Percentiles rank a stretch among this genome's conserved stretches.
phyloP scores from a whole-genome alignment of 2,797 vertebrate genomes.

The Aulostomus chinensis region DNA sequence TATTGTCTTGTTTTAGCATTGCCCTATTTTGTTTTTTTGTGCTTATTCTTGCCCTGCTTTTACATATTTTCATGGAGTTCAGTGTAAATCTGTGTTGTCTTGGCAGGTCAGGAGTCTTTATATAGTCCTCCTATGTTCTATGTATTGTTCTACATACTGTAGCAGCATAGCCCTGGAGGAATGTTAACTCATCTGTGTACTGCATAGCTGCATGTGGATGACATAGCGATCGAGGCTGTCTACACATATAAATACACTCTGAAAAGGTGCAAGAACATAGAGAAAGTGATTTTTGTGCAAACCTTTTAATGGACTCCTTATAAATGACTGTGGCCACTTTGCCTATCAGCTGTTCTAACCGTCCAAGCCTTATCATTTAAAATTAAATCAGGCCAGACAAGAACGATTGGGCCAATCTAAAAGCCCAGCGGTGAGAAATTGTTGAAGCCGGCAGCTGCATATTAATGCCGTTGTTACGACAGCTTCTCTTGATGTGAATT shows the following conservation, averaged over 20 bases:
- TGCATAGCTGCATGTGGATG: too few relatives aligned
- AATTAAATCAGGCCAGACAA: slow-evolving; percentile 72
- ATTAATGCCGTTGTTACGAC: slow-evolving; percentile 69
- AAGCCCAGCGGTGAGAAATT: slow-evolving; percentile 54
- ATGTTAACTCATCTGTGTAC: too few relatives aligned
- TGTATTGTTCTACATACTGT: too few relatives aligned
- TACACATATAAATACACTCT: slow-evolving; percentile 12
- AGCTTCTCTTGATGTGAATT: slow-evolving; percentile 66
- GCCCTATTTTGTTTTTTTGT: too few relatives aligned
- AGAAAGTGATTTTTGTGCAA: slow-evolving; percentile 24
- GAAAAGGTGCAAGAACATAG: slow-evolving; percentile 38
- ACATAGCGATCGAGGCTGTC: too few relatives aligned
- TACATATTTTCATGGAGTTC: too few relatives aligned
- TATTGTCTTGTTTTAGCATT: too few relatives aligned
- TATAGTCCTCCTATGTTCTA: too few relatives aligned
- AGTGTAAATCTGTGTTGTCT: too few relatives aligned
- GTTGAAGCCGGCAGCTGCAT: slow-evolving; percentile 61
- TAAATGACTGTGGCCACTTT: slow-evolving; percentile 55
- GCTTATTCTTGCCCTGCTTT: too few relatives aligned
- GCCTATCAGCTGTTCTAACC: slow-evolving; percentile 61
- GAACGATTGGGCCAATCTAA: slow-evolving; percentile 71
- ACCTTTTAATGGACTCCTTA: slow-evolving; percentile 59
- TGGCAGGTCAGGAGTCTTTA: too few relatives aligned
- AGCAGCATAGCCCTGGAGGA: background rate
- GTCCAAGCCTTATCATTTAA: slow-evolving; percentile 64